Evolutionary conservation across 2,113 vertebrate genomes (phyloP).

Genomic region (Ptychochromis oligacanthus): DNA sequence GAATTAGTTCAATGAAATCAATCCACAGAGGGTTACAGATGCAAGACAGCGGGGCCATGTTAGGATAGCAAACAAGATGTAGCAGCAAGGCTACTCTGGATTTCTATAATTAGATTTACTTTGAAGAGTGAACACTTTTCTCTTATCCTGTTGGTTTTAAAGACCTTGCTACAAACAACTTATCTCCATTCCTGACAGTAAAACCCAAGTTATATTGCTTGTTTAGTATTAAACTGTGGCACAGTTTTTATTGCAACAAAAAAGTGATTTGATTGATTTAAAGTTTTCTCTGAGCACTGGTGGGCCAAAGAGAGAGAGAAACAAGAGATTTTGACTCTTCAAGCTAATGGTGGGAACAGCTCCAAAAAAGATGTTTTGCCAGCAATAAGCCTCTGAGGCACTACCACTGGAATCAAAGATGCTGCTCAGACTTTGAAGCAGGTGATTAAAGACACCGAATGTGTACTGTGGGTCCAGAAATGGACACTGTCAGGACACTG

Average conservation of each 20-base stretch:
- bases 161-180: too few relatives aligned
- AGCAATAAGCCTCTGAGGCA: too few relatives aligned
- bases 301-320: too few relatives aligned
- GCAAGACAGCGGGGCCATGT: not conserved
- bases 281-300: too few relatives aligned
- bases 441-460: not conserved
- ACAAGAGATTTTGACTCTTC: too few relatives aligned
- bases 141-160: not conserved
- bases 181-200: not conserved
- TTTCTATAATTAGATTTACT: not conserved
- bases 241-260: too few relatives aligned
- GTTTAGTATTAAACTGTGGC: too few relatives aligned
- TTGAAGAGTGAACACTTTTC: not conserved
- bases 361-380: too few relatives aligned
- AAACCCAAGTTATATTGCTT: not conserved
- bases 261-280: too few relatives aligned
- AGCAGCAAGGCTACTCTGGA: not conserved
- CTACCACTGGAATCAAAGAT: too few relatives aligned
- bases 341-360: not conserved
- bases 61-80: not conserved
- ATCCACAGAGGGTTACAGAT: not conserved
- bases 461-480: not conserved
- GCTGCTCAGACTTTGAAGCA: not conserved
- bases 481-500: too few relatives aligned
- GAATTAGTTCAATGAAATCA: conserved; percentile 5